Conservation (phyloP, 2,888 invertebrate genomes). For the Acronicta leporina region DNA sequence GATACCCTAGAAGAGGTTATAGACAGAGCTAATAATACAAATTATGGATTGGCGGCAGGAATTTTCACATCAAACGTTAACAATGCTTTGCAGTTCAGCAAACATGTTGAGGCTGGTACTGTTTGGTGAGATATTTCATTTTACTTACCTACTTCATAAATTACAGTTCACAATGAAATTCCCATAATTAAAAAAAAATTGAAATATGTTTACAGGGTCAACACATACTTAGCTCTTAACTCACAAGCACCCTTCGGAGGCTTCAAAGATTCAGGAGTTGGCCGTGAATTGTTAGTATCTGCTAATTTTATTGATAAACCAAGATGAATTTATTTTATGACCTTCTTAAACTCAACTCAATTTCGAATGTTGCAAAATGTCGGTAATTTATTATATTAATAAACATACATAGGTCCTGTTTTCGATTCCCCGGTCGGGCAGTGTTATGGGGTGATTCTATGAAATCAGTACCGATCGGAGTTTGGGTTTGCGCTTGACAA, state of each 20-base stretch:
- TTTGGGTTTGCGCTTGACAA: no score
- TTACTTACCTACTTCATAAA: neutral
- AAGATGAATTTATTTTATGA: no score
- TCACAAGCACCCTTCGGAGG: constrained; percentile 95
- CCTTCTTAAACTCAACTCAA: no score
- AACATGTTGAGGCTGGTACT: constrained; percentile 93
- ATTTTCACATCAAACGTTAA: constrained; percentile 94
- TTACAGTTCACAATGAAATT: neutral
- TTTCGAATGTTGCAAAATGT: no score
- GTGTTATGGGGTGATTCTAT: no score
- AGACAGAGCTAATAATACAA: constrained; percentile 94
- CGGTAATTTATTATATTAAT: no score
- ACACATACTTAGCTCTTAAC: constrained; percentile 90
- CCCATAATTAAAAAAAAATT: neutral
- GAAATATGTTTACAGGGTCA: constrained; percentile 60
- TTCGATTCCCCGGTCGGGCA: no score
- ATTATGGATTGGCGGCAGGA: constrained; percentile 95
- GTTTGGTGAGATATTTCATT: constrained; percentile 89
- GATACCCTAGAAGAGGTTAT: constrained; percentile 94
- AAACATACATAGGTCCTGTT: no score
- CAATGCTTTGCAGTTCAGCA: constrained; percentile 92
- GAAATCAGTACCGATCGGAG: no score
- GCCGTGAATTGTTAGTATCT: constrained; percentile 80
- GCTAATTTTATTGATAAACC: constrained; percentile 4
- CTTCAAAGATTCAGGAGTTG: constrained; percentile 94